A percentile compares a stretch with the other conserved stretches of the same genome.
Evolutionary conservation across 2,113 vertebrate genomes (phyloP).

Genomic region (Percina caprodes): DNA sequence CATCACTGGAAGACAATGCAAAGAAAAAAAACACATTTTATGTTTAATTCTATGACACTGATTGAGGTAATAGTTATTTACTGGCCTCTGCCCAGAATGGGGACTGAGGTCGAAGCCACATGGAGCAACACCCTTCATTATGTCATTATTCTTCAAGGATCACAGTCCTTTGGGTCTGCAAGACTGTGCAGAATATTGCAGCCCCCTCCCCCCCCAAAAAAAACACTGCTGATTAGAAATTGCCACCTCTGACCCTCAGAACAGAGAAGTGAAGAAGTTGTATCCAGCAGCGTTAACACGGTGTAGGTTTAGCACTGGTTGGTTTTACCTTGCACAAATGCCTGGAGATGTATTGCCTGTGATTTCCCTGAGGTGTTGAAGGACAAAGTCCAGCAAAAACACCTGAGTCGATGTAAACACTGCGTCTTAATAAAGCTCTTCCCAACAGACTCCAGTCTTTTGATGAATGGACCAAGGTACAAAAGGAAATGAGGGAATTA

Average conservation of each 20-base stretch:
- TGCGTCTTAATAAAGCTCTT: conserved; percentile 13
- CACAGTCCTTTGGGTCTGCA: background rate
- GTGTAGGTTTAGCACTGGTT: background rate
- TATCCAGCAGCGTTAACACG: conserved; percentile 10
- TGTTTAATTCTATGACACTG: background rate
- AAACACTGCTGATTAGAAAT: background rate
- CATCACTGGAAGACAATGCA: background rate
- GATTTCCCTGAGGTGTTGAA: conserved; percentile 35
- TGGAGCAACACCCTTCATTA: background rate
- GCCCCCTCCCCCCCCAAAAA: background rate
- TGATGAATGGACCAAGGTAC: background rate
- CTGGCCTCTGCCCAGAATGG: background rate
- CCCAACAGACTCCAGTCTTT: background rate
- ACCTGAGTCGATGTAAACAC: conserved; percentile 4
- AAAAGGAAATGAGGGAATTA: background rate
- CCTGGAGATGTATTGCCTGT: background rate
- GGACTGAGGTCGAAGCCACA: background rate
- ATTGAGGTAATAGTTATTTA: background rate
- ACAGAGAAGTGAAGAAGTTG: background rate
- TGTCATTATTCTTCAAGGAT: background rate
- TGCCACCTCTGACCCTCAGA: background rate
- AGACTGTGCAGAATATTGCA: background rate
- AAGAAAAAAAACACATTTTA: rapidly evolving
- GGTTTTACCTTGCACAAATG: background rate
- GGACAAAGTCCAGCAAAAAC: conserved; percentile 1